phyloP scores from a whole-genome alignment of 2,113 vertebrate genomes.

The Tetraodon nigroviridis region DNA sequence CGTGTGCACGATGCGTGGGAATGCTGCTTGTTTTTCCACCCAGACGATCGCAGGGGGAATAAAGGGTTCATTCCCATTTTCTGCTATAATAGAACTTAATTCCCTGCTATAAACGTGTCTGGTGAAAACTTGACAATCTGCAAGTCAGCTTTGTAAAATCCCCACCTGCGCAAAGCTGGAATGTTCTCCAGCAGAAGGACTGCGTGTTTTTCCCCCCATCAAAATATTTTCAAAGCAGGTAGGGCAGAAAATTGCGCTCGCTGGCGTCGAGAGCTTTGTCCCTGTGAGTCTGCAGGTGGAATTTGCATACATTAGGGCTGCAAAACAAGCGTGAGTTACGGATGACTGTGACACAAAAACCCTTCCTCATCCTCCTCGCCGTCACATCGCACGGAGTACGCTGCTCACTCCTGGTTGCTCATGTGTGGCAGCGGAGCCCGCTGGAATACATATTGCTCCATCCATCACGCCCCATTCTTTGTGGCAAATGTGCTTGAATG shows the following conservation, averaged over 20 bases:
- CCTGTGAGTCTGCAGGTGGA: conserved; percentile 60
- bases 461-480: conserved; percentile 55
- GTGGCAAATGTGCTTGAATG: no score
- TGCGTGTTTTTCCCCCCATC: conserved; percentile 41
- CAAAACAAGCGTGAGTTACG: conserved; percentile 55
- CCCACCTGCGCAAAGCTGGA: conserved; percentile 50
- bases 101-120: conserved; percentile 23
- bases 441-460: conserved; percentile 69
- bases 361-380: conserved; percentile 22
- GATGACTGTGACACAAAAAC: conserved; percentile 39
- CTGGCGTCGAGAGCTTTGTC: conserved; percentile 56
- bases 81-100: conserved; percentile 17
- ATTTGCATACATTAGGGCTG: conserved; percentile 64
- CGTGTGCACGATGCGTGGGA: conserved; percentile 13
- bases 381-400: conserved; percentile 41
- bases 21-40: conserved; percentile 28
- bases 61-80: conserved; percentile 17
- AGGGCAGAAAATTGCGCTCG: conserved; percentile 53
- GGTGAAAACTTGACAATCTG: conserved; percentile 49
- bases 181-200: conserved; percentile 35
- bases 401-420: conserved; percentile 59
- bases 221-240: conserved; percentile 53
- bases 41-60: conserved; percentile 11
- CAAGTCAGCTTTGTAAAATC: conserved; percentile 53
- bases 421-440: conserved; percentile 58